Percentiles rank a stretch among this genome's conserved stretches.
Evolutionary conservation across 1,140 invertebrate genomes (phyloP).

Genomic region (Neoseiulus cucumeris): DNA sequence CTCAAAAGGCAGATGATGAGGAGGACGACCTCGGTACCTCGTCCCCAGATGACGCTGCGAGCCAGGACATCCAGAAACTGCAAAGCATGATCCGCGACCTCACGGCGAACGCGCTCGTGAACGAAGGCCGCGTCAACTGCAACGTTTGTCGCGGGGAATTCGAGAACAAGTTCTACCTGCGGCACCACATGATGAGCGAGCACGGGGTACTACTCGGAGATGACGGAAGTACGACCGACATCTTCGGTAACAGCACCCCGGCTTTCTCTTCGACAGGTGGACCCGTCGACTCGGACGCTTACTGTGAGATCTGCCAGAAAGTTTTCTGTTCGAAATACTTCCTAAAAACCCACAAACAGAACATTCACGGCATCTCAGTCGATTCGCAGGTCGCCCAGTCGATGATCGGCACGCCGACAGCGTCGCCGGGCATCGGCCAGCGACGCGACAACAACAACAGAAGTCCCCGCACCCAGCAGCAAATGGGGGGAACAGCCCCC

Average conservation of each 20-base stretch:
- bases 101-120: slow-evolving; percentile 33
- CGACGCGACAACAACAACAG: background rate
- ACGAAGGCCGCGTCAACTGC: slow-evolving; percentile 28
- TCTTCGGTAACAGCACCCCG: slow-evolving; percentile 12
- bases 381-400: too few relatives aligned
- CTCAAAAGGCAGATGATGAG: slow-evolving; percentile 5
- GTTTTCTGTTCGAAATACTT: slow-evolving; percentile 39
- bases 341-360: slow-evolving; percentile 37
- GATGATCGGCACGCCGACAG: slow-evolving; percentile 16
- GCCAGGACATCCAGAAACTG: slow-evolving; percentile 58
- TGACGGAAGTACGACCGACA: slow-evolving; percentile 22
- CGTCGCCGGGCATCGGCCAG: slow-evolving; percentile 16
- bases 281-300: slow-evolving; percentile 26
- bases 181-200: slow-evolving; percentile 38
- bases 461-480: background rate
- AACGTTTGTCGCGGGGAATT: slow-evolving; percentile 37
- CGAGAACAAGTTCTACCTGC: slow-evolving; percentile 35
- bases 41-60: slow-evolving; percentile 20
- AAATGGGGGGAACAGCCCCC: background rate
- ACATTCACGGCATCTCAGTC: slow-evolving; percentile 29
- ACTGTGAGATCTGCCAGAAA: slow-evolving; percentile 37
- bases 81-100: slow-evolving; percentile 77
- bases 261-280: slow-evolving; percentile 8
- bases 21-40: background rate
- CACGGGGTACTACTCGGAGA: slow-evolving; percentile 33